Conservation (phyloP, 2,888 invertebrate species). For the Apeira syringaria region DNA sequence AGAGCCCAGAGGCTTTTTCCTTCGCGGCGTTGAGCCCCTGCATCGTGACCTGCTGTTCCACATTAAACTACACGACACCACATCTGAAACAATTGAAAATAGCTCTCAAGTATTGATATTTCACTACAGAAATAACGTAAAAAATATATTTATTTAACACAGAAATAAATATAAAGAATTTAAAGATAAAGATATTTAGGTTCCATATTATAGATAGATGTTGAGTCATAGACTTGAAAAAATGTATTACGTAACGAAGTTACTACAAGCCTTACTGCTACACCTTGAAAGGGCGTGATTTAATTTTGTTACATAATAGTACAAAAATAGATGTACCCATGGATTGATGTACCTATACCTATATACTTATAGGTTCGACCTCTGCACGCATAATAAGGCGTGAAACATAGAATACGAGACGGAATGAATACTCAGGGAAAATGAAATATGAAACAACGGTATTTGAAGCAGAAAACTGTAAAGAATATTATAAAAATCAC, state of each 20-base stretch:
- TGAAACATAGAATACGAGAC: neutral
- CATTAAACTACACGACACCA: constrained; percentile 58
- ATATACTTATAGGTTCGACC: constrained; percentile 6
- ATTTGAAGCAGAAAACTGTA: constrained; percentile 4
- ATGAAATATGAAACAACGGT: constrained; percentile 4
- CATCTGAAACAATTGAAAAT: constrained; percentile 25
- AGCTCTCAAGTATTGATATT: constrained; percentile 4
- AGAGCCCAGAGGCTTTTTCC: constrained; percentile 78
- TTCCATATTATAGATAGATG: too few species aligned
- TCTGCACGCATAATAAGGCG: neutral
- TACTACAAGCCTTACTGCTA: too few species aligned
- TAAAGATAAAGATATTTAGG: too few species aligned
- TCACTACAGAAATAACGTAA: too few species aligned
- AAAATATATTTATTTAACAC: too few species aligned
- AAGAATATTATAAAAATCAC: constrained; percentile 17
- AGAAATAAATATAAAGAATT: too few species aligned
- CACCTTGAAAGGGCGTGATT: too few species aligned
- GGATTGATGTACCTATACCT: constrained; percentile 23
- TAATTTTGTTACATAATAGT: neutral
- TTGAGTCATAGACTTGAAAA: too few species aligned
- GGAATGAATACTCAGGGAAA: constrained; percentile 1
- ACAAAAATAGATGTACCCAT: neutral
- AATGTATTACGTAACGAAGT: too few species aligned
- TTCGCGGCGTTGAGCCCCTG: constrained; percentile 79
- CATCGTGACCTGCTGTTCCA: constrained; percentile 62